Evolutionary conservation across 1,140 invertebrate genomes (phyloP).

Genomic region (Scaptomyza montana): DNA sequence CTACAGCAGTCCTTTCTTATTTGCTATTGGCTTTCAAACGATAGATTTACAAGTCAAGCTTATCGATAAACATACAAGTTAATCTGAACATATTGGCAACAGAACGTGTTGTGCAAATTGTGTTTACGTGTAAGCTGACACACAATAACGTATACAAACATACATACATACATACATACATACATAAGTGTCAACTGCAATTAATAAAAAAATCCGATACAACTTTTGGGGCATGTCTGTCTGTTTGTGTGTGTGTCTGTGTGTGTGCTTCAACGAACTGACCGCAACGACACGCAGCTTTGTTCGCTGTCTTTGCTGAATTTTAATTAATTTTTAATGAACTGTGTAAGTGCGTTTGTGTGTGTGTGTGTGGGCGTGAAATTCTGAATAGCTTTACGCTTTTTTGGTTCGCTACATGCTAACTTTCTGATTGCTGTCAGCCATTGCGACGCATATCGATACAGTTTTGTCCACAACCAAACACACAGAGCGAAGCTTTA

Average conservation of each 20-base stretch:
- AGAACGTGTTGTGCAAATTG: neutral
- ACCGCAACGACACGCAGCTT: constrained; percentile 15
- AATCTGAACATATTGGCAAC: no score
- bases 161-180: neutral
- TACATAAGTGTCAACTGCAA: constrained; percentile 5
- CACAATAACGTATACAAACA: neutral
- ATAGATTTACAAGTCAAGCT: no score
- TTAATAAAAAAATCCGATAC: constrained; percentile 17
- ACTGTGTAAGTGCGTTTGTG: constrained; percentile 33
- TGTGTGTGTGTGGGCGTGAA: constrained; percentile 22
- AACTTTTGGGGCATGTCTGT: neutral
- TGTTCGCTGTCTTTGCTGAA: constrained; percentile 52
- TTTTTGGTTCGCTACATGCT: constrained; percentile 13
- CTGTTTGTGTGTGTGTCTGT: neutral
- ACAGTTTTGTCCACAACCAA: constrained; percentile 22
- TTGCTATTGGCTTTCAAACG: no score
- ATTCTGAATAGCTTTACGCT: constrained; percentile 7
- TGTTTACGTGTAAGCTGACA: neutral
- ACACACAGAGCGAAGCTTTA: neutral
- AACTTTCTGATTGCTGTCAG: constrained; percentile 32
- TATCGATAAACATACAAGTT: no score
- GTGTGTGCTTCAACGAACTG: neutral
- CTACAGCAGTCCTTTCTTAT: no score
- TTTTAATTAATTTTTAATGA: constrained; percentile 81
- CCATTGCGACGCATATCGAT: constrained; percentile 36